These are phyloP conservation scores for Oryzias dopingdopingensis DNA, from an alignment of 2,797 vertebrate genomes.

Conservation along the genomic window DNA sequence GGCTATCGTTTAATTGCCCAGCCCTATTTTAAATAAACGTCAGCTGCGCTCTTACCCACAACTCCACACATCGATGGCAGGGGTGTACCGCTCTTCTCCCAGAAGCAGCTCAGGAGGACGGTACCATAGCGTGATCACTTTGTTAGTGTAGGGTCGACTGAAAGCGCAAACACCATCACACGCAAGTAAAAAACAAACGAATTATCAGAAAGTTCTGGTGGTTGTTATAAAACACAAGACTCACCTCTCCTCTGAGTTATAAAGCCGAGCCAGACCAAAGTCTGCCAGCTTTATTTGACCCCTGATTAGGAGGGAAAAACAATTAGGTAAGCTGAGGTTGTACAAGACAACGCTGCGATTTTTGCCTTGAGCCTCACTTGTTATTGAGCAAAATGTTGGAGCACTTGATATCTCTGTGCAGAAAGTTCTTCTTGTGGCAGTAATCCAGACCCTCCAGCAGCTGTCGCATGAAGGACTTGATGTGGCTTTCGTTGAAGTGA, in stretches of 20 bases:
- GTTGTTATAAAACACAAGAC: slow-evolving; percentile 6
- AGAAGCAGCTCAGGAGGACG: slow-evolving; percentile 94
- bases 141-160: slow-evolving; percentile 98
- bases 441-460: slow-evolving; percentile 98
- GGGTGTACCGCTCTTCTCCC: slow-evolving; percentile 95
- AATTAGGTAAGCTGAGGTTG: neutral
- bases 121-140: slow-evolving; percentile 99
- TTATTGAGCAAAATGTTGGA: slow-evolving; percentile 98
- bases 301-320: slow-evolving; percentile 64
- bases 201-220: neutral
- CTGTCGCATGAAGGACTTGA: slow-evolving; percentile 98
- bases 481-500: slow-evolving; percentile 97
- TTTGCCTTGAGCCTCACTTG: slow-evolving; percentile 75
- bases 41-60: slow-evolving; percentile 85
- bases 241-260: slow-evolving; percentile 99
- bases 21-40: no score
- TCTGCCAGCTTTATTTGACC: slow-evolving; percentile 98
- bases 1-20: no score
- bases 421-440: slow-evolving; percentile 99
- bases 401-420: slow-evolving; percentile 98
- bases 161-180: slow-evolving; percentile 6
- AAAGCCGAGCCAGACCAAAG: slow-evolving; percentile 96
- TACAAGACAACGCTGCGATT: neutral
- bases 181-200: neutral
- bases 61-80: slow-evolving; percentile 98